Evolutionary conservation across 2,888 invertebrate genomes (phyloP).

Genomic region (Megalurothrips usitatus): DNA sequence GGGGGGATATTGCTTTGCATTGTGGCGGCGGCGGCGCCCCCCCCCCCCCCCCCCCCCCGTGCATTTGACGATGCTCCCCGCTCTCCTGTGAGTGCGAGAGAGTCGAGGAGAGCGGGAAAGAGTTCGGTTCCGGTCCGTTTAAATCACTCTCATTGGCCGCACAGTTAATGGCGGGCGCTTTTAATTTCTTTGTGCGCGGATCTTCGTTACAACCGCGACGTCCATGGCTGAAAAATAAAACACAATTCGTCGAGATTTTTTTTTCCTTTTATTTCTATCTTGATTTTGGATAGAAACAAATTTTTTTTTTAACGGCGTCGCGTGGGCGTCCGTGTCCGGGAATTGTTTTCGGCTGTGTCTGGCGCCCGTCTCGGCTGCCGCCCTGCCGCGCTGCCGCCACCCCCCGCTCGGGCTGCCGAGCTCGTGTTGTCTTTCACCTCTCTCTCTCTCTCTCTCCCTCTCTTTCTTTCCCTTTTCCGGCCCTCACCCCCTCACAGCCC

Average conservation of each 20-base stretch:
- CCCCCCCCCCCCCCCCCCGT: not conserved
- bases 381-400: not conserved
- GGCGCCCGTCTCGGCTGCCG: not conserved
- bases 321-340: not conserved
- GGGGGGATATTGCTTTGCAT: constrained; percentile 1
- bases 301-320: not conserved
- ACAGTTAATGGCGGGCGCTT: too few species aligned
- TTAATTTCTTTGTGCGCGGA: too few species aligned
- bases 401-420: not conserved
- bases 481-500: not conserved
- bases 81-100: not conserved
- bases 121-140: too few species aligned
- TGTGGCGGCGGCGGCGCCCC: not conserved
- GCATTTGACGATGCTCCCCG: not conserved
- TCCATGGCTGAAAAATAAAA: too few species aligned
- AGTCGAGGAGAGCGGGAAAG: too few species aligned
- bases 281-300: not conserved
- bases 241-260: too few species aligned
- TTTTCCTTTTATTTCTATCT: not conserved
- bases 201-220: too few species aligned
- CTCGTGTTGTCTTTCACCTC: constrained; percentile 40
- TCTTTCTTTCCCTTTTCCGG: constrained; percentile 11
- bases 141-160: too few species aligned
- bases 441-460: constrained; percentile 33
- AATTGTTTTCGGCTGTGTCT: constrained; percentile 7